These are phyloP conservation scores for Magallana angulata DNA, from an alignment of 1,140 invertebrate genomes.

Conservation along the genomic window DNA sequence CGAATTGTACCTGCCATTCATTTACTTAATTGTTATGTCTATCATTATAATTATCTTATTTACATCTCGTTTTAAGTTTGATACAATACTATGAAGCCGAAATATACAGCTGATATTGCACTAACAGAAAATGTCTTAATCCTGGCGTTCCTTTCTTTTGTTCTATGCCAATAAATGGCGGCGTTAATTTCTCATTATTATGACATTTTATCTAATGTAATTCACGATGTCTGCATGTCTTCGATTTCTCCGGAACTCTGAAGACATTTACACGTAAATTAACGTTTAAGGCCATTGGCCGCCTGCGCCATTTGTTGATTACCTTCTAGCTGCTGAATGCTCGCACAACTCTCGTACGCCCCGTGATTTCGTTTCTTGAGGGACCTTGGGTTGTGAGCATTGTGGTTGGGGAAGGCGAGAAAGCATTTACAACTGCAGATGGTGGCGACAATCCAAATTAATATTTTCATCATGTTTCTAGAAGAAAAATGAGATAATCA, in stretches of 20 bases:
- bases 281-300: not conserved
- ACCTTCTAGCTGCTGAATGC: slow-evolving; percentile 24
- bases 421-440: not conserved
- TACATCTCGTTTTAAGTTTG: no score
- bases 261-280: slow-evolving; percentile 27
- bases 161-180: no score
- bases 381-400: not conserved
- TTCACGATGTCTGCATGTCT: not conserved
- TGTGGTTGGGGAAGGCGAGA: not conserved
- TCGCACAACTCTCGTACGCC: not conserved
- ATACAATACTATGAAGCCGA: no score
- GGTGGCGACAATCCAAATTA: not conserved
- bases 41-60: no score
- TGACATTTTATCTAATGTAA: not conserved
- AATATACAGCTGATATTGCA: no score
- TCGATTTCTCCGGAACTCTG: not conserved
- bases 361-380: slow-evolving; percentile 1
- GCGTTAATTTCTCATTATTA: not conserved
- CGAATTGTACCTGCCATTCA: no score
- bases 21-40: no score
- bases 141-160: no score
- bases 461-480: not conserved
- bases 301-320: not conserved
- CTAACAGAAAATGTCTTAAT: no score
- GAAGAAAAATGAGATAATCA: not conserved